Conservation (phyloP, 2,888 invertebrate genomes). For the Rhopalosiphum nymphaeae region DNA sequence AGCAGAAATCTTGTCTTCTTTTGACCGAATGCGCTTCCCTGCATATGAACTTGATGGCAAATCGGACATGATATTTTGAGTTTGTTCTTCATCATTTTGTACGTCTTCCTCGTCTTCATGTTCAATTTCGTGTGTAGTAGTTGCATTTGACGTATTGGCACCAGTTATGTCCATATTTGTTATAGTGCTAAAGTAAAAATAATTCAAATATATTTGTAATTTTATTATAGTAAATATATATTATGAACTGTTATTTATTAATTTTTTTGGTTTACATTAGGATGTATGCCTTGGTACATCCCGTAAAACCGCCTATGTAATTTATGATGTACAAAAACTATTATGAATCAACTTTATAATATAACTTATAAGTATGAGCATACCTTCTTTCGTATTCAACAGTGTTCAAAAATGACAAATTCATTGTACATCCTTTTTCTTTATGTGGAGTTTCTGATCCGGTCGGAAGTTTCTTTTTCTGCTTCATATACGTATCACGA, state of each 20-base stretch:
- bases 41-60: conserved; percentile 27
- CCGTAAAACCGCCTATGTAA: background rate
- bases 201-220: conserved; percentile 23
- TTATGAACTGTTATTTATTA: background rate
- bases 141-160: background rate
- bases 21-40: conserved; percentile 22
- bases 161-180: conserved; percentile 3
- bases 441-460: background rate
- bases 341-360: conserved; percentile 30
- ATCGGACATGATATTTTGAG: background rate
- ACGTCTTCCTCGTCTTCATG: background rate
- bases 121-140: background rate
- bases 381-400: conserved; percentile 14
- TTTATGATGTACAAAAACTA: background rate
- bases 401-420: conserved; percentile 21
- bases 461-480: conserved; percentile 22
- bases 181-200: conserved; percentile 19
- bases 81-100: conserved; percentile 17
- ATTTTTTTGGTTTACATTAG: conserved; percentile 25
- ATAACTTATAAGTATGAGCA: conserved; percentile 24
- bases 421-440: background rate
- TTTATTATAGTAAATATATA: background rate
- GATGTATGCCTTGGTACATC: background rate
- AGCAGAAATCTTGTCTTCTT: conserved; percentile 13
- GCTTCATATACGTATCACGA: background rate